These are phyloP conservation scores for Ricordea florida DNA, from an alignment of 92 coral and sea anemone species.

Conservation along the genomic window DNA sequence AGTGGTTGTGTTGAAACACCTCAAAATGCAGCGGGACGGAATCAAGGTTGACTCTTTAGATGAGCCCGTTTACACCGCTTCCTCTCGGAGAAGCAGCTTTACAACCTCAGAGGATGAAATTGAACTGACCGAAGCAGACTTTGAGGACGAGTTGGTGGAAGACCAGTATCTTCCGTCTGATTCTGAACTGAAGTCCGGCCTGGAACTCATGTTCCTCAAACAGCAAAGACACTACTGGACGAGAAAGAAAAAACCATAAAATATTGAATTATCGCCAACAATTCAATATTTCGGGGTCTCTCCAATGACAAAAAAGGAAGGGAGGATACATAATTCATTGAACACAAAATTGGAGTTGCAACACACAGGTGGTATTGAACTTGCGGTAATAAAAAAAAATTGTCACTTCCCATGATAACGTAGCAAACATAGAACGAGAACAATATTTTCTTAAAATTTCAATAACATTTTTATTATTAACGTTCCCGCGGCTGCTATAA, in stretches of 20 bases:
- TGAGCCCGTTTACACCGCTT: conserved; percentile 67
- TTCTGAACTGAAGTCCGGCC: conserved; percentile 94
- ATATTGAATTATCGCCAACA: too few species aligned
- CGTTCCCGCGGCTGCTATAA: too few species aligned
- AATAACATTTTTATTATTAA: too few species aligned
- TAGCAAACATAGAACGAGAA: too few species aligned
- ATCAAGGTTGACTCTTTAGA: conserved; percentile 69
- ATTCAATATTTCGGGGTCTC: too few species aligned
- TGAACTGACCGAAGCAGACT: conserved; percentile 87
- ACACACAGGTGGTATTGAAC: too few species aligned
- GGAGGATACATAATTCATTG: too few species aligned
- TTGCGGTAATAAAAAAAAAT: too few species aligned
- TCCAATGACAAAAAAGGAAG: too few species aligned
- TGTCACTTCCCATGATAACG: too few species aligned
- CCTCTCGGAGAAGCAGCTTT: conserved; percentile 80
- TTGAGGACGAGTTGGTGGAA: conserved; percentile 93
- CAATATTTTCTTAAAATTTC: too few species aligned
- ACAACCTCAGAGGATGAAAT: conserved; percentile 82
- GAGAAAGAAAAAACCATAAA: conserved; percentile 66
- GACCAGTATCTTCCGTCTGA: conserved; percentile 96
- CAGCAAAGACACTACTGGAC: conserved; percentile 98
- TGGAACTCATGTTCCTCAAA: conserved; percentile 93
- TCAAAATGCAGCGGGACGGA: conserved; percentile 45
- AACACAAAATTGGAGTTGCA: too few species aligned
- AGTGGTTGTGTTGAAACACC: conserved; percentile 60